Evolutionary conservation across 2,797 vertebrate species (phyloP).

Genomic region (Emydoidea blandingii): DNA sequence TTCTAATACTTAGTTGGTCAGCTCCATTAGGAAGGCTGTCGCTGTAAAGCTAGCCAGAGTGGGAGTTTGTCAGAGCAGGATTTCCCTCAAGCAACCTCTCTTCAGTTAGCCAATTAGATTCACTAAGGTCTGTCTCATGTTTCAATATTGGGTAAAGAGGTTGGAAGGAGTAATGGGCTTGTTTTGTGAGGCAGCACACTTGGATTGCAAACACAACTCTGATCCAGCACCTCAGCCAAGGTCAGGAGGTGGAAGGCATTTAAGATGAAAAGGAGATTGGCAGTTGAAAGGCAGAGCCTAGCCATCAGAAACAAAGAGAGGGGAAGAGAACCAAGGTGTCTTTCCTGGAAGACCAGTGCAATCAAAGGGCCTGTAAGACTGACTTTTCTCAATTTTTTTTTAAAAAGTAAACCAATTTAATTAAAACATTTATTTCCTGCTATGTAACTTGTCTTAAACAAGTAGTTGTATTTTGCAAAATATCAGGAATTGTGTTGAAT

Average conservation of each 20-base stretch:
- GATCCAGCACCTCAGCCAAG: neutral
- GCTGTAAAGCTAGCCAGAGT: conserved; percentile 66
- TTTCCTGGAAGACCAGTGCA: neutral
- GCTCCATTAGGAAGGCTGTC: conserved; percentile 71
- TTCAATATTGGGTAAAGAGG: conserved; percentile 28
- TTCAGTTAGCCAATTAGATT: conserved; percentile 32
- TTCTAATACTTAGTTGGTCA: conserved; percentile 34
- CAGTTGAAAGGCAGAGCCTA: neutral
- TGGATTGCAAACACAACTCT: accelerated
- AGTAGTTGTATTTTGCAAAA: neutral
- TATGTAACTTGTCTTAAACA: neutral
- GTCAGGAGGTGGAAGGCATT: conserved; percentile 15
- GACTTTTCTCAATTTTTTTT: neutral
- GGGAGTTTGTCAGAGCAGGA: conserved; percentile 69
- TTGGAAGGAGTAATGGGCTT: neutral
- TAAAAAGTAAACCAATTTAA: neutral
- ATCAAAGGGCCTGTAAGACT: conserved; percentile 23
- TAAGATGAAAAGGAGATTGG: conserved; percentile 13
- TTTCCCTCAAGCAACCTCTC: conserved; percentile 42
- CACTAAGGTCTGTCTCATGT: neutral
- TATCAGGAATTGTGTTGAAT: neutral
- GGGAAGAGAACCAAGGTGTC: neutral
- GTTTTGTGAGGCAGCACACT: neutral
- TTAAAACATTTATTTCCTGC: neutral
- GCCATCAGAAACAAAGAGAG: neutral